These are phyloP conservation scores for Coreius guichenoti DNA, from an alignment of 2,797 vertebrate species.

Conservation along the genomic window DNA sequence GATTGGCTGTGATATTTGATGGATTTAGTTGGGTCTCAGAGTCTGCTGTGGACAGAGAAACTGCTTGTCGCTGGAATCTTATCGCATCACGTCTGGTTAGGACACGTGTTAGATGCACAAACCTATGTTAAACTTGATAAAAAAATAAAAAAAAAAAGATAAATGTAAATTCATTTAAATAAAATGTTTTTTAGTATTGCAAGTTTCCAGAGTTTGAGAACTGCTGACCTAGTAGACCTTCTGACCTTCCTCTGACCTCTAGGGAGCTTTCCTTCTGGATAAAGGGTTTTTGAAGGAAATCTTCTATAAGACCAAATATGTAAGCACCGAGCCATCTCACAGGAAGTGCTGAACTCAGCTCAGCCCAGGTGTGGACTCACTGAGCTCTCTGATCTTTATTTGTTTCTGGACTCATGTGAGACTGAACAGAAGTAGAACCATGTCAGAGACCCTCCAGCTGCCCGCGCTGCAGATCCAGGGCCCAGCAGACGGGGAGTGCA, in stretches of 20 bases:
- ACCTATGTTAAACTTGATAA: not conserved
- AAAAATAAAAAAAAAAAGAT: not conserved
- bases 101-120: not conserved
- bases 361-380: slow-evolving; percentile 9
- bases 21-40: not conserved
- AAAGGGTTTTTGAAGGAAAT: not conserved
- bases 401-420: slow-evolving; percentile 20
- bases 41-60: not conserved
- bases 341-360: slow-evolving; percentile 9
- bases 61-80: not conserved
- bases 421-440: slow-evolving; percentile 63
- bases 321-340: not conserved
- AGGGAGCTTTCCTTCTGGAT: slow-evolving; percentile 45
- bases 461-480: slow-evolving; percentile 81
- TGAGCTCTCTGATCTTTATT: slow-evolving; percentile 1
- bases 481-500: slow-evolving; percentile 62
- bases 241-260: slow-evolving; percentile 62
- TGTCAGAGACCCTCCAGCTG: slow-evolving; percentile 82
- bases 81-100: not conserved
- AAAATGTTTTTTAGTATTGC: not conserved
- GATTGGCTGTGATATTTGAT: not conserved
- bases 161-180: not conserved
- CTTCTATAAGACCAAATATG: slow-evolving; percentile 18
- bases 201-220: not conserved
- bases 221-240: slow-evolving; percentile 28